Conservation (phyloP, 2,888 invertebrate species). For the Trissolcus brochymenae region DNA sequence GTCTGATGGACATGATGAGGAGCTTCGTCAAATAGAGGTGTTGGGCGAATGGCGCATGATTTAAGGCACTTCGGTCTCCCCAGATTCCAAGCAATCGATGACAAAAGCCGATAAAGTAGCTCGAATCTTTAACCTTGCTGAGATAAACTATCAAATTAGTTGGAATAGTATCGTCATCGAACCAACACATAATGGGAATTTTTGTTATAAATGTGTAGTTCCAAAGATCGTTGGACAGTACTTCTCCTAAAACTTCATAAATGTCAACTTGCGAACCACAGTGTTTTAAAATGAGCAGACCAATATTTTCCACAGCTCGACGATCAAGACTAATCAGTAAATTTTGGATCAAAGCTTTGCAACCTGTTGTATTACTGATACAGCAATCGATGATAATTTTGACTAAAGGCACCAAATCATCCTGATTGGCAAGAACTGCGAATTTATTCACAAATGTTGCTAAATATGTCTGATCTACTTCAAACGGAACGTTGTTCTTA, state of each 20-base stretch:
- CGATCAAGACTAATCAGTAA: constrained; percentile 79
- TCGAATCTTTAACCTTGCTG: constrained; percentile 70
- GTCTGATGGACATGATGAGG: constrained; percentile 80
- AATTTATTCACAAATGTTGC: constrained; percentile 81
- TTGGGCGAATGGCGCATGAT: constrained; percentile 82
- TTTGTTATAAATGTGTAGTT: constrained; percentile 81
- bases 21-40: constrained; percentile 84
- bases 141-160: constrained; percentile 82
- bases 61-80: constrained; percentile 82
- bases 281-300: constrained; percentile 79
- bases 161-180: constrained; percentile 77
- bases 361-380: constrained; percentile 45
- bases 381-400: constrained; percentile 73
- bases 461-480: constrained; percentile 76
- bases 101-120: constrained; percentile 76
- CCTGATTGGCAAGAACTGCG: constrained; percentile 79
- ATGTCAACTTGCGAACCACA: constrained; percentile 68
- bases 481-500: constrained; percentile 69
- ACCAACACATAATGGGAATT: constrained; percentile 79
- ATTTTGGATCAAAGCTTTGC: constrained; percentile 72
- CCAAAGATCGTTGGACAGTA: constrained; percentile 77
- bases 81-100: constrained; percentile 81
- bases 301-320: constrained; percentile 80
- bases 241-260: constrained; percentile 77
- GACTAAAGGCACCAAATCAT: constrained; percentile 78